These are phyloP conservation scores for Pedicia rivosa DNA, from an alignment of 2,888 invertebrate genomes.

Conservation along the genomic window DNA sequence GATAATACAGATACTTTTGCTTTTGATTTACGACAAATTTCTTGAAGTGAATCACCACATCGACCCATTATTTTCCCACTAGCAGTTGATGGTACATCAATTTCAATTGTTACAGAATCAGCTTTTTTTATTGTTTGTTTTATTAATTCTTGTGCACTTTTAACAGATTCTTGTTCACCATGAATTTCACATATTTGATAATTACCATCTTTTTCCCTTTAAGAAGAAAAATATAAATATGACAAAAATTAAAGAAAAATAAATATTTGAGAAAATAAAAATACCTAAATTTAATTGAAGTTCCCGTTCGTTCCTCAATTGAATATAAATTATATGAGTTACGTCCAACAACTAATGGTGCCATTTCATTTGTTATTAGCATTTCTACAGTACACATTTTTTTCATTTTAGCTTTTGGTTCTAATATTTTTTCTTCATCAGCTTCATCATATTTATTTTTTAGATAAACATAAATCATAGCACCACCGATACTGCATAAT, in stretches of 20 bases:
- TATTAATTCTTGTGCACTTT: slow-evolving; percentile 55
- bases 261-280: slow-evolving; percentile 7
- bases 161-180: slow-evolving; percentile 48
- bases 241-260: slow-evolving; percentile 19
- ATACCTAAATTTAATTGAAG: slow-evolving; percentile 36
- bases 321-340: slow-evolving; percentile 60
- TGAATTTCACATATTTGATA: slow-evolving; percentile 51
- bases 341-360: slow-evolving; percentile 54
- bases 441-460: slow-evolving; percentile 44
- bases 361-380: slow-evolving; percentile 42
- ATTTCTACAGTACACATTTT: slow-evolving; percentile 36
- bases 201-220: slow-evolving; percentile 38
- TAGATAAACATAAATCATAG: slow-evolving; percentile 49
- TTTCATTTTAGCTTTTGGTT: slow-evolving; percentile 16
- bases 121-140: slow-evolving; percentile 52
- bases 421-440: slow-evolving; percentile 13
- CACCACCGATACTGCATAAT: slow-evolving; percentile 49
- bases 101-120: slow-evolving; percentile 44
- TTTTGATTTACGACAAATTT: slow-evolving; percentile 53
- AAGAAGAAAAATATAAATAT: slow-evolving; percentile 12
- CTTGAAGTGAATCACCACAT: slow-evolving; percentile 52
- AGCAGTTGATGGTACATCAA: slow-evolving; percentile 47
- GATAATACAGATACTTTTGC: slow-evolving; percentile 52
- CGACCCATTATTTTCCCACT: slow-evolving; percentile 58
- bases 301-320: slow-evolving; percentile 56